phyloP scores from a whole-genome alignment of 2,888 invertebrate genomes.

The Bugulina stolonifera region DNA sequence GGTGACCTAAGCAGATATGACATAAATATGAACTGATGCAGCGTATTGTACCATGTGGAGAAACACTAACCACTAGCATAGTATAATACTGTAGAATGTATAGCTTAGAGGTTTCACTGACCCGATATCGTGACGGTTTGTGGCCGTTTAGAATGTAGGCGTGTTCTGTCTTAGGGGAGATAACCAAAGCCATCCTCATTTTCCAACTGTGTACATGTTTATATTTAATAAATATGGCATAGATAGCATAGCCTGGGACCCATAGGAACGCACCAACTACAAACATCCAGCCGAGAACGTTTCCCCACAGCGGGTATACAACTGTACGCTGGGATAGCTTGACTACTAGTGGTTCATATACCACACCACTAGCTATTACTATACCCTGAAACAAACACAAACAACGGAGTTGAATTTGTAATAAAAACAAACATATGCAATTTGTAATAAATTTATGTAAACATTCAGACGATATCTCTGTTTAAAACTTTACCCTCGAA shows the following conservation, averaged over 20 bases:
- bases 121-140: not conserved
- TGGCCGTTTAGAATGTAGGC: not conserved
- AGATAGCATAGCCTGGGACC: slow-evolving; percentile 59
- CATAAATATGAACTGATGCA: too few species aligned
- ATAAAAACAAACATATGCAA: too few species aligned
- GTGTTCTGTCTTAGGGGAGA: slow-evolving; percentile 7
- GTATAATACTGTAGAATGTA: too few species aligned
- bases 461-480: too few species aligned
- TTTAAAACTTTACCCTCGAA: too few species aligned
- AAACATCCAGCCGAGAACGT: slow-evolving; percentile 55
- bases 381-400: slow-evolving; percentile 43
- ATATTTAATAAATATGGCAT: slow-evolving; percentile 37
- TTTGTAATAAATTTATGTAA: too few species aligned
- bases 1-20: too few species aligned
- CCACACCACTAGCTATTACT: slow-evolving; percentile 46
- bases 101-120: not conserved
- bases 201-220: not conserved
- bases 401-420: too few species aligned
- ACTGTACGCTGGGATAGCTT: slow-evolving; percentile 75
- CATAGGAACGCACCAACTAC: slow-evolving; percentile 54
- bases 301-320: slow-evolving; percentile 55
- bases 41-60: too few species aligned
- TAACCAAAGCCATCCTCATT: slow-evolving; percentile 1
- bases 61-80: too few species aligned
- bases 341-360: slow-evolving; percentile 57